Percentiles rank a stretch among this genome's conserved stretches.
Conservation (phyloP, 2,888 invertebrate genomes). For the Myopa testacea region DNA sequence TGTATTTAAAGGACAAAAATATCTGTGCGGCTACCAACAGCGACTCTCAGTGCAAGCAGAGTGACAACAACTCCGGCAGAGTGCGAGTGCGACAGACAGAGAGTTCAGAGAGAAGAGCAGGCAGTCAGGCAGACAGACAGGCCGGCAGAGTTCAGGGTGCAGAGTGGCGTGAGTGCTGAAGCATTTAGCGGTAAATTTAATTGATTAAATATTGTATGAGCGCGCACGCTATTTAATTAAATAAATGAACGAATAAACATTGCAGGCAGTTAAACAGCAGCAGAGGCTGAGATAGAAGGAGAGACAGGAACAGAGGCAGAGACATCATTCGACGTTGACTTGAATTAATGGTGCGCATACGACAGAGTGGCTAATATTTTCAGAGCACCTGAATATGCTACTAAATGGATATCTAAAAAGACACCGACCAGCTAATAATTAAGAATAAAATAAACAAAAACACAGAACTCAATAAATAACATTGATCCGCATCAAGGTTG, state of each 20-base stretch:
- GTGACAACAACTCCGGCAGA: neutral
- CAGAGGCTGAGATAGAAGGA: neutral
- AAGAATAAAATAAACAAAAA: too few relatives aligned
- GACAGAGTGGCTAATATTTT: neutral
- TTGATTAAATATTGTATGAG: neutral
- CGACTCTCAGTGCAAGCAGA: too few relatives aligned
- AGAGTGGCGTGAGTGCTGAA: neutral
- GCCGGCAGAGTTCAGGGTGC: too few relatives aligned
- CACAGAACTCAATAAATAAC: too few relatives aligned
- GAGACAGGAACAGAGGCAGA: neutral
- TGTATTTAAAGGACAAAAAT: slow-evolving; percentile 6
- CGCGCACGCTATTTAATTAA: neutral
- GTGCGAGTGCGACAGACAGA: neutral
- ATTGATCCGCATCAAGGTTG: too few relatives aligned
- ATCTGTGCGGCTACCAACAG: neutral
- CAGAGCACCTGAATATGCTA: neutral
- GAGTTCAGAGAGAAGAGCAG: neutral
- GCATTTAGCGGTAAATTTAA: slow-evolving; percentile 3
- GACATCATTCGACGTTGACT: neutral
- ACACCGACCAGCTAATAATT: too few relatives aligned
- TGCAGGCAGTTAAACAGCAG: neutral
- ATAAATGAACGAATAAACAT: neutral
- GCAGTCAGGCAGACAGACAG: neutral
- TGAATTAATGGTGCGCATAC: slow-evolving; percentile 16
- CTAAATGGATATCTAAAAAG: too few relatives aligned